Conservation (phyloP, 2,797 vertebrate genomes). For the Sebastes iracundus region DNA sequence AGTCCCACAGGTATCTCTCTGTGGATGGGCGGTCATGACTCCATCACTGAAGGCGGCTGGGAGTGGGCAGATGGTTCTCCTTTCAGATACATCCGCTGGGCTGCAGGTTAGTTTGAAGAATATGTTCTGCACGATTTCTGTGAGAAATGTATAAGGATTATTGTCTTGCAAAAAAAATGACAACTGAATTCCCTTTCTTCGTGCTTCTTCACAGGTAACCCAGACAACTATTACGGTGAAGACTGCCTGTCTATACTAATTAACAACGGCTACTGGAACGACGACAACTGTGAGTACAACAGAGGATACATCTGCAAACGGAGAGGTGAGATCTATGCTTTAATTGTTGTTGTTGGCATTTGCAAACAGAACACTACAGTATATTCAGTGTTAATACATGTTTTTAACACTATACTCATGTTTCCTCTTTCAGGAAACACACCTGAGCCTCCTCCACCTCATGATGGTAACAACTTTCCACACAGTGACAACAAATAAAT, state of each 20-base stretch:
- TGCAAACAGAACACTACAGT: not conserved
- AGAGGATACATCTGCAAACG: constrained; percentile 85
- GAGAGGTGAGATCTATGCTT: constrained; percentile 64
- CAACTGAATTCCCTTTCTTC: not conserved
- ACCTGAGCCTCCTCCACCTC: constrained; percentile 81
- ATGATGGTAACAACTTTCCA: constrained; percentile 76
- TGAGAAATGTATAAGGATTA: not conserved
- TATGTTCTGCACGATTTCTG: not conserved
- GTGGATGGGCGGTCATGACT: constrained; percentile 86
- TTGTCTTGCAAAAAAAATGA: not conserved
- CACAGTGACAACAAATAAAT: not conserved
- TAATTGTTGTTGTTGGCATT: not conserved
- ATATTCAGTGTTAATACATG: not conserved
- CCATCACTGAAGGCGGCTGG: constrained; percentile 83
- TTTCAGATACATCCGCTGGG: constrained; percentile 84
- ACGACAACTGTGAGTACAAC: constrained; percentile 79
- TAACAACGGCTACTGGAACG: constrained; percentile 83
- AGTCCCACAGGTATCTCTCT: constrained; percentile 79
- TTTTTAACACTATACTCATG: not conserved
- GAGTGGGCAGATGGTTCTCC: constrained; percentile 81
- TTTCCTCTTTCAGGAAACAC: constrained; percentile 72
- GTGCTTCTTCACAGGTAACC: constrained; percentile 75
- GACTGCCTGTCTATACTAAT: constrained; percentile 83
- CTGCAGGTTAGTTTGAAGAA: constrained; percentile 61
- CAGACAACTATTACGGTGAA: constrained; percentile 79